Evolutionary conservation across 2,797 vertebrate genomes (phyloP), one percentile per base, ranked within the genome.

Genomic region (Hapalemur alaotrensis): DNA sequence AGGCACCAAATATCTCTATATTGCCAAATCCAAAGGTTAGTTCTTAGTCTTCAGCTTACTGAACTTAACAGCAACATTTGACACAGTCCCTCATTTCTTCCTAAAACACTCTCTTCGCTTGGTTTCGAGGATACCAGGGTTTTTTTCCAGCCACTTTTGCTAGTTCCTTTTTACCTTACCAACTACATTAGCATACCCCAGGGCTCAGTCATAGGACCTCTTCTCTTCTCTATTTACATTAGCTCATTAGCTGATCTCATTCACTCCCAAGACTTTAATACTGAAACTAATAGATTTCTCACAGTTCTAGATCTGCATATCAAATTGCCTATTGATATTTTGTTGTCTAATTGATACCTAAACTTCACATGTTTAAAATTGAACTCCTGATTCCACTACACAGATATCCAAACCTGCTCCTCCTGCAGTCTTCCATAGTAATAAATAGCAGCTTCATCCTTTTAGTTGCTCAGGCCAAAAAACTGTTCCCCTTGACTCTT

Each of bases 381-480:
- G 81, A 95, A 72, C 80, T 96, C 48, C n/a, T 84, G 15, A 63
- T 76, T 86, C 13, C 4, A 22, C 46, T 10, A 82, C 22, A 69
- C 14, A 75, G 73, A 90, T 20, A 38, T 90, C 50, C 43, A 93
- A 54, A 87, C 46, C 76, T 67, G 23, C 3, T 91, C 30, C 69
- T 95, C 54, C 61, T 83, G 17, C 22, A 72, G 0, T 50, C 32
- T 91, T 95, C 54, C 22, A 48, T 93, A 13, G 41, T 89, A 76
- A 69, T 82, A 86, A 96, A 70, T 69, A 18, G 32, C 73, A 93
- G 78, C 79, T 89, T 78, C 14, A 80, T 76, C 76, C n/a, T 70
- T 95, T 48, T 48, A 87, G 87, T 93, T 90, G 75, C 67, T 91
- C 7, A 76, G 63, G n/a, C 28, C 20, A 50, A 78, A 95, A 93